Conservation (phyloP, 2,797 vertebrate species). For the Glyptemys insculpta region DNA sequence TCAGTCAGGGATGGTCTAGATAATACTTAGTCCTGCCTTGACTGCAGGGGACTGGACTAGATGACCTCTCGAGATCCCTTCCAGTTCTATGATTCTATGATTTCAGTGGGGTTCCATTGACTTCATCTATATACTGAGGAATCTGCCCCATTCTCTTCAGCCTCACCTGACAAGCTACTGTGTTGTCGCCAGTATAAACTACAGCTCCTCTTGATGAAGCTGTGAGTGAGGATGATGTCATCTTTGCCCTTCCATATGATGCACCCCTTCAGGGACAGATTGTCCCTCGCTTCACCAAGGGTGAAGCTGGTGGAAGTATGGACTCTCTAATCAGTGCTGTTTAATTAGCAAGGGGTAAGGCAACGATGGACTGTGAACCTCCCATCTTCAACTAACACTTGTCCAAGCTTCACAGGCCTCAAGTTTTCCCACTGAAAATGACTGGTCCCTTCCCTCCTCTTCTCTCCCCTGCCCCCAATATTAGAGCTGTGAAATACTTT, state of each 20-base stretch:
- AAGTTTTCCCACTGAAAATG: slow-evolving; percentile 6
- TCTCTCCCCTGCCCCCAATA: neutral
- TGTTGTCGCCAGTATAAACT: neutral
- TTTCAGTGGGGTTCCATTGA: neutral
- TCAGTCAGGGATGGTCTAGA: too few relatives aligned
- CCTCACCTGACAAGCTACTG: neutral
- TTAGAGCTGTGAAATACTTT: neutral
- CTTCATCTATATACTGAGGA: neutral
- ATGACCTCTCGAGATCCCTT: too few relatives aligned
- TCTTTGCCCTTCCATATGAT: neutral
- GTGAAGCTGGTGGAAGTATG: neutral
- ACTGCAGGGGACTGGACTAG: too few relatives aligned
- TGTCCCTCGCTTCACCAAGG: neutral
- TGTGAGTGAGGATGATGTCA: neutral
- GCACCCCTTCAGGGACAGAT: neutral
- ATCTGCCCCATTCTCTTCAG: neutral
- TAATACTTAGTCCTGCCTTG: too few relatives aligned
- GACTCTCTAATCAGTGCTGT: neutral
- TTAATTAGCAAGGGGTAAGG: neutral
- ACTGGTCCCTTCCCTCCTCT: rapidly evolving
- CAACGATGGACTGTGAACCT: neutral
- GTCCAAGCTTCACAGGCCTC: neutral
- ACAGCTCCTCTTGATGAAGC: neutral
- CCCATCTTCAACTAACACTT: neutral
- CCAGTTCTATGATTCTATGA: neutral